Percentiles rank a stretch among this genome's conserved stretches.
Conservation (phyloP, 1,140 invertebrate genomes). For the Drosophila saltans region DNA sequence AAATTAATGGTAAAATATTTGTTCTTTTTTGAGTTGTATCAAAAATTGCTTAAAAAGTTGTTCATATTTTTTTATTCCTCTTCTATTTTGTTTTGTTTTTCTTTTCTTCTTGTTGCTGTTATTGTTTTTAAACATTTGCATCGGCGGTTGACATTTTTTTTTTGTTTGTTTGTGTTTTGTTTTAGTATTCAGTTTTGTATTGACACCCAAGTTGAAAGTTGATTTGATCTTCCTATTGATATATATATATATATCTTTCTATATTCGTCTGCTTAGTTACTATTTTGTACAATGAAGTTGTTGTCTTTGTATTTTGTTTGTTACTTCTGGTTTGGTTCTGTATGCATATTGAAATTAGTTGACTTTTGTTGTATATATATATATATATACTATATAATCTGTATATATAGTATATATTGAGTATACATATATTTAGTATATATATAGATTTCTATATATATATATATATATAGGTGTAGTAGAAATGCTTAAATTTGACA, state of each 20-base stretch:
- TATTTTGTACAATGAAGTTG: slow-evolving; percentile 80
- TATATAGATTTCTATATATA: slow-evolving; percentile 27
- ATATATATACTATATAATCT: slow-evolving; percentile 17
- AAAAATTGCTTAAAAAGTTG: slow-evolving; percentile 61
- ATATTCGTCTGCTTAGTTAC: slow-evolving; percentile 61
- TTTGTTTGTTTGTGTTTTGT: not conserved
- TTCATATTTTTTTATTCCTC: slow-evolving; percentile 30
- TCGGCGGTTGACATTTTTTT: slow-evolving; percentile 60
- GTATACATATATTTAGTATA: no score
- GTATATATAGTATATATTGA: slow-evolving; percentile 17
- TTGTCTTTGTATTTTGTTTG: slow-evolving; percentile 78
- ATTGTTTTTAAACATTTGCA: slow-evolving; percentile 24
- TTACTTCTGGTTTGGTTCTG: slow-evolving; percentile 53
- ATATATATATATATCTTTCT: slow-evolving; percentile 67
- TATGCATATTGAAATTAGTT: slow-evolving; percentile 23
- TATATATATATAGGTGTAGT: slow-evolving; percentile 45
- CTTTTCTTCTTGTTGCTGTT: slow-evolving; percentile 25
- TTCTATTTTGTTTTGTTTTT: slow-evolving; percentile 22
- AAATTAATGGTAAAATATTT: slow-evolving; percentile 52
- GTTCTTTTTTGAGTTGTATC: slow-evolving; percentile 51
- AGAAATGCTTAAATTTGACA: slow-evolving; percentile 76
- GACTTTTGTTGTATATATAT: slow-evolving; percentile 36
- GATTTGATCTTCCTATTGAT: slow-evolving; percentile 27
- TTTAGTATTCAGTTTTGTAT: slow-evolving; percentile 42
- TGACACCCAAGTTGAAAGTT: slow-evolving; percentile 46